These are phyloP conservation scores for Axinella damicornis DNA, from an alignment of 37 sponge, comb jelly and placozoan genomes.

Conservation along the genomic window DNA sequence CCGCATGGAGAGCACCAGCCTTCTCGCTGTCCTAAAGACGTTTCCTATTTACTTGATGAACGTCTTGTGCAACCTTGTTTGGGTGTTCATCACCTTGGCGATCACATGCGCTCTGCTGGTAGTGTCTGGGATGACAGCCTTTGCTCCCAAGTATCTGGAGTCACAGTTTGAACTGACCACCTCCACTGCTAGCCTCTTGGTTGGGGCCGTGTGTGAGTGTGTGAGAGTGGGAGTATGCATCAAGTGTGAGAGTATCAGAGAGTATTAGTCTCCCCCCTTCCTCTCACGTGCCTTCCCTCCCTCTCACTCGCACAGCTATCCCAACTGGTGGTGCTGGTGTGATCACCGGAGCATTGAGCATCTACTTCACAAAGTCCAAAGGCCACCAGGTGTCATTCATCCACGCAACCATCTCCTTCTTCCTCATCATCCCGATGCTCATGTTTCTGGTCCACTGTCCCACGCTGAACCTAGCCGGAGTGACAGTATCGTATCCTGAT, in stretches of 20 bases:
- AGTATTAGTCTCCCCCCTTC: too few species aligned
- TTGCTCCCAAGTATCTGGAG: constrained; percentile 84
- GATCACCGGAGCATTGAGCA: constrained; percentile 25
- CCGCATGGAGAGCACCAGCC: neutral
- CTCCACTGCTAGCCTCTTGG: constrained; percentile 50
- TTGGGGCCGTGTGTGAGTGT: constrained; percentile 56
- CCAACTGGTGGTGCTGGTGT: constrained; percentile 55
- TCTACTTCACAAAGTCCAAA: constrained; percentile 45
- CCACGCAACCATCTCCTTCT: constrained; percentile 13
- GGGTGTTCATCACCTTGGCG: constrained; percentile 60
- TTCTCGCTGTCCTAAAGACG: constrained; percentile 14
- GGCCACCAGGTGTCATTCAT: constrained; percentile 27
- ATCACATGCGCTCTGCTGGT: constrained; percentile 39
- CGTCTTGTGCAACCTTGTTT: constrained; percentile 53
- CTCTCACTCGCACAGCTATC: constrained; percentile 28
- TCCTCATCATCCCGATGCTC: constrained; percentile 19
- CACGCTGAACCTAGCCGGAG: constrained; percentile 18
- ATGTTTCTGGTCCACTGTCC: constrained; percentile 49
- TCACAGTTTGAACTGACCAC: constrained; percentile 75
- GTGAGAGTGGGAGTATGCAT: too few species aligned
- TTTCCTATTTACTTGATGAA: constrained; percentile 61
- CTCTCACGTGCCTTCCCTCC: too few species aligned
- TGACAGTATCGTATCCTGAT: constrained; percentile 50
- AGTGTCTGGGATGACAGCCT: constrained; percentile 69
- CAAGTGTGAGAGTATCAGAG: too few species aligned